phyloP scores from a whole-genome alignment of 2,113 vertebrate genomes.

The Dicrurus megarhynchus region DNA sequence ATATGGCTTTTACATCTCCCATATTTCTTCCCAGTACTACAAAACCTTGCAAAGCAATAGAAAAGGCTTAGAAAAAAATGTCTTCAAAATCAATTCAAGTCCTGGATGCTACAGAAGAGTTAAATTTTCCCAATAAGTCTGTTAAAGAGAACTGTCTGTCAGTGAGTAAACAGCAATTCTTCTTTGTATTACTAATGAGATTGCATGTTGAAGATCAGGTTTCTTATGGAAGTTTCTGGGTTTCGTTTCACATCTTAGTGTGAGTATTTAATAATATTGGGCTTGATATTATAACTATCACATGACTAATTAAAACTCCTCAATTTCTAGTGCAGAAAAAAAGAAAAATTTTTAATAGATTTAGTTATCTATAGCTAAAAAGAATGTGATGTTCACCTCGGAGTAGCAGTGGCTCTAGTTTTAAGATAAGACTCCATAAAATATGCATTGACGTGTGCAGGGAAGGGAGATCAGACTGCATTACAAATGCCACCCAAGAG shows the following conservation, averaged over 20 bases:
- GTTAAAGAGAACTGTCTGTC: not conserved
- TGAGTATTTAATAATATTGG: not conserved
- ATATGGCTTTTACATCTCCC: not conserved
- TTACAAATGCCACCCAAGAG: conserved; percentile 4
- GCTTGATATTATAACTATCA: not conserved
- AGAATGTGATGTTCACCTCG: not conserved
- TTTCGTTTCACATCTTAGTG: not conserved
- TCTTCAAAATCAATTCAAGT: not conserved
- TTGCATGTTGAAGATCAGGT: not conserved
- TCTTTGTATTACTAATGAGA: not conserved
- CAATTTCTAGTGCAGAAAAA: not conserved
- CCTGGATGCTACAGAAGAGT: not conserved
- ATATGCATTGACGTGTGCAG: not conserved
- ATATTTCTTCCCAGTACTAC: not conserved
- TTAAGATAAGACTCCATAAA: conserved; percentile 4
- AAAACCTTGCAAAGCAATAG: not conserved
- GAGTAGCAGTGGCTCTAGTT: not conserved
- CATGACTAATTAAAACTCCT: not conserved
- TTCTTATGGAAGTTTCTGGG: not conserved
- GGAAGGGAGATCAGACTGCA: conserved; percentile 23
- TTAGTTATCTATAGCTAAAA: not conserved
- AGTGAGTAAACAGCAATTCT: not conserved
- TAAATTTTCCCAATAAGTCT: not conserved
- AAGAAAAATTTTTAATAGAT: not conserved
- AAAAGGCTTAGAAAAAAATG: not conserved